A percentile compares a stretch with the other conserved stretches of the same genome.
Conservation (phyloP, 2,888 invertebrate species). For the Lysandra coridon region DNA sequence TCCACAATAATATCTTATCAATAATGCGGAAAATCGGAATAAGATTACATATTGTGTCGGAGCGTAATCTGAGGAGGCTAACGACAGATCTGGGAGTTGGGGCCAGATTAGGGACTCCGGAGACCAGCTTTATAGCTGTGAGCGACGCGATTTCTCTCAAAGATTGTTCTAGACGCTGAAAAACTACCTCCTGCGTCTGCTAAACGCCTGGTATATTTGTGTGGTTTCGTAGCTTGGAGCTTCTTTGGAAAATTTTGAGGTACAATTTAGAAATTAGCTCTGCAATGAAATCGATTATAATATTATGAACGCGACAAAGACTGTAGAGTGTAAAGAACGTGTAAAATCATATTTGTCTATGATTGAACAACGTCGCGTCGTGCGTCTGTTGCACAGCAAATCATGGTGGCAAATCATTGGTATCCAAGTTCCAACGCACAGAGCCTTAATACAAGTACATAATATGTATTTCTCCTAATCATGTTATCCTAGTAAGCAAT, state of each 20-base stretch:
- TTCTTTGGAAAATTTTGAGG: too few relatives aligned
- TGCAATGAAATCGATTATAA: too few relatives aligned
- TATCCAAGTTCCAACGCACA: too few relatives aligned
- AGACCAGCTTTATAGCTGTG: constrained; percentile 16
- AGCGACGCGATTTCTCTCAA: constrained; percentile 2
- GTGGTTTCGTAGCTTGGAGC: neutral
- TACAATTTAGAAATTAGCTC: neutral
- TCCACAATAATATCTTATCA: neutral
- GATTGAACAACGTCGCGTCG: too few relatives aligned
- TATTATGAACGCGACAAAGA: too few relatives aligned
- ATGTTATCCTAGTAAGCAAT: neutral
- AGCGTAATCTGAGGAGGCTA: constrained; percentile 28
- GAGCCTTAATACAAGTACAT: too few relatives aligned
- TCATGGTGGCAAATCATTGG: too few relatives aligned
- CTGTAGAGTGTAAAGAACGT: too few relatives aligned
- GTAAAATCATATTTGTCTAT: too few relatives aligned
- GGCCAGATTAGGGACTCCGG: constrained; percentile 13
- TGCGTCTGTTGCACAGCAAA: too few relatives aligned
- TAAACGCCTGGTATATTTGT: neutral
- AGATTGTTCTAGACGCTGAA: constrained; percentile 6
- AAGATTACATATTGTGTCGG: constrained; percentile 10
- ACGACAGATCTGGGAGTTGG: constrained; percentile 30
- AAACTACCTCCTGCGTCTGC: neutral
- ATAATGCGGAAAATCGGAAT: constrained; percentile 17
- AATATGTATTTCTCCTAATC: neutral